Evolutionary conservation across 53 echinoderm and acorn worm genomes (phyloP), one percentile per base, ranked within the genome.

Genomic region (Henricia sp.): DNA sequence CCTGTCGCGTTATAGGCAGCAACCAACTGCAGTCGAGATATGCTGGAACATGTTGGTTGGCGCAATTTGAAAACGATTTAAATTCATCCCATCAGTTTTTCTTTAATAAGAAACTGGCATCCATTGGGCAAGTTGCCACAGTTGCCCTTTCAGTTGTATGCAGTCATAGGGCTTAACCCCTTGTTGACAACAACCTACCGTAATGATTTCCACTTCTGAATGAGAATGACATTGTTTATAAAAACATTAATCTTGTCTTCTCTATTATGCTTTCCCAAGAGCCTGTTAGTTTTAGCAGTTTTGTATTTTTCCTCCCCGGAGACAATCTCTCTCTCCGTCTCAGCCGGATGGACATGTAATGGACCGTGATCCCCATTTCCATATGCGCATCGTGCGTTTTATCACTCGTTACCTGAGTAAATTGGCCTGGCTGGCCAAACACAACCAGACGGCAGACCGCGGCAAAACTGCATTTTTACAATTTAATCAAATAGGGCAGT

Each of bases 401-500:
- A 80, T 64, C 64, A 80, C 44, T 64, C 63, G 35, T 80, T 63
- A 80, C 80, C 44, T 48, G 35, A 64, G 46, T 25, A 80, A 63
- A 80, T 64, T 80, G 80, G 63, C 19, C 34, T 80, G n/a, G 50
- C 64, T 64, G 20, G 35, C 63, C 80, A 80, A 80, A 80, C 80
- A 63, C 26, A 48, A 46, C 72, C 56, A 76, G 76, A 76, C 76
- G 58, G n/a, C n/a, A n/a, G 43, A 40, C 42, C 58, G n/a, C 24
- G 1, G 42, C 9, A 59, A 57, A 58, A 56, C 76, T 26, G 76
- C 59, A 41, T 40, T n/a, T n/a, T 76, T 76, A 76, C 59, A 24
- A 44, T 73, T 57, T 76, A 80, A 80, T 80, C 62, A 80, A 80
- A 65, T 80, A 80, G 29, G 46, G 26, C n/a, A n/a, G 14, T n/a